These are phyloP conservation scores for Meiosimyza platycephala DNA, from an alignment of 2,888 invertebrate genomes.

Conservation along the genomic window DNA sequence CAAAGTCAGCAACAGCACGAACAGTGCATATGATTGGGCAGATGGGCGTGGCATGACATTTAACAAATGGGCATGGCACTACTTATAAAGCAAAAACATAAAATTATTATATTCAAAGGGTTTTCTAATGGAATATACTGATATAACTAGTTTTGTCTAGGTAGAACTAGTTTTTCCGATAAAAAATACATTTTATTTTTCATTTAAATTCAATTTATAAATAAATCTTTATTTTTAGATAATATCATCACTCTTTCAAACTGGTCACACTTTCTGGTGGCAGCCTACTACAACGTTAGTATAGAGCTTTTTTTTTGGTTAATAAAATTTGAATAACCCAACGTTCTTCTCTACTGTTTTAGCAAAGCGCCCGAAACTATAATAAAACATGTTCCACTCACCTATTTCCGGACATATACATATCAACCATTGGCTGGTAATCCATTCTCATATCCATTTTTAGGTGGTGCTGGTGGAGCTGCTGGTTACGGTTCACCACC, in stretches of 20 bases:
- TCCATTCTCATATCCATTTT: constrained; percentile 55
- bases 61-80: too few species aligned
- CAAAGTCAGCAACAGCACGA: too few species aligned
- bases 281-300: constrained; percentile 57
- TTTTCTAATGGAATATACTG: too few species aligned
- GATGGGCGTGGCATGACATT: too few species aligned
- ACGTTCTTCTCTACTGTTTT: constrained; percentile 26
- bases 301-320: too few species aligned
- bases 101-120: too few species aligned
- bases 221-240: constrained; percentile 24
- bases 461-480: constrained; percentile 36
- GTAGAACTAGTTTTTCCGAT: too few species aligned
- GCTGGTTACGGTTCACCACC: constrained; percentile 36
- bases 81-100: too few species aligned
- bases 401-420: constrained; percentile 65
- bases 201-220: constrained; percentile 8
- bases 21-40: too few species aligned
- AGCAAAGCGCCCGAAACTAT: constrained; percentile 53
- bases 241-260: constrained; percentile 9
- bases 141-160: too few species aligned
- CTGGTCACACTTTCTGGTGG: constrained; percentile 57
- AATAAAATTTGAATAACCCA: constrained; percentile 2
- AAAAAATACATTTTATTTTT: background rate
- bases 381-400: constrained; percentile 63
- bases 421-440: constrained; percentile 59